These are phyloP conservation scores for Sardinella longiceps DNA, from an alignment of 2,797 vertebrate genomes.

Conservation along the genomic window DNA sequence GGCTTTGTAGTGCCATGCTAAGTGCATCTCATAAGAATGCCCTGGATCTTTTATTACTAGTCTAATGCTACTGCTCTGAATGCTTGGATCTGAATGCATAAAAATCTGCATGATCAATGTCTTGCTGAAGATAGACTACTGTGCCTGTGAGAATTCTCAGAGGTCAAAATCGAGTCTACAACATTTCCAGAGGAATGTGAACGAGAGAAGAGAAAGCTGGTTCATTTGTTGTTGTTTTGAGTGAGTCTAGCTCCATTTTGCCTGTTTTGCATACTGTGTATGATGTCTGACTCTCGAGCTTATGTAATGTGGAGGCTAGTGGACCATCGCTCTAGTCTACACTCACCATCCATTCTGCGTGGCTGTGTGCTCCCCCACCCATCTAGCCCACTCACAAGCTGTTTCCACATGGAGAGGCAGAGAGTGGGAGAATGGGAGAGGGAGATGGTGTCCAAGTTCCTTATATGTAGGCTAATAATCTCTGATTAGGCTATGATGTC, in stretches of 20 bases:
- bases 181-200: neutral
- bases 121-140: neutral
- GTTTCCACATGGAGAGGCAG: neutral
- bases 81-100: neutral
- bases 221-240: neutral
- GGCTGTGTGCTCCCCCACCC: neutral
- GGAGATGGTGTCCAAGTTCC: neutral
- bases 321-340: neutral
- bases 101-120: neutral
- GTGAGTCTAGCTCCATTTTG: neutral
- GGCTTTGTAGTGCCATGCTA: no score
- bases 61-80: no score
- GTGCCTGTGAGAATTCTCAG: neutral
- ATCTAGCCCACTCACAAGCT: conserved; percentile 7
- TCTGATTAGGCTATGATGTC: no score
- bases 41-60: no score
- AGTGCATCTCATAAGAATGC: no score
- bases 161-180: neutral
- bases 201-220: neutral
- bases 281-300: neutral
- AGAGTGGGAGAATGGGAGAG: neutral
- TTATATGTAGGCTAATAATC: no score
- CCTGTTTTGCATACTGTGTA: neutral
- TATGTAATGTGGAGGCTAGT: neutral
- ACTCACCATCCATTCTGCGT: neutral